Evolutionary conservation across 2,888 invertebrate species (phyloP).

Genomic region (Antheraea yamamai): DNA sequence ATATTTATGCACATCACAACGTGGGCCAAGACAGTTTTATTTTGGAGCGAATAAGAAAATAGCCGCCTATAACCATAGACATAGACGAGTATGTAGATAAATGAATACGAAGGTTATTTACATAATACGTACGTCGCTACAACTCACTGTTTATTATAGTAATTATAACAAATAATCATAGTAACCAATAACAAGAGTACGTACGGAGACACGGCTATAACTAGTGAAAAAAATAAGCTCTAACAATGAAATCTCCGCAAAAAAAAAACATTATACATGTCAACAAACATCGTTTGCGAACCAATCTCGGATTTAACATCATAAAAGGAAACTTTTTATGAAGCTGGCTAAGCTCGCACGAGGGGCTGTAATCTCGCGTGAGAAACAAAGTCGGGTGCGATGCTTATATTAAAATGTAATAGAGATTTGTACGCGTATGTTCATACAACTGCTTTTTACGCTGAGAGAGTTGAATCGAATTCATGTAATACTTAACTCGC

Average conservation of each 20-base stretch:
- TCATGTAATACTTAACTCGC: not conserved
- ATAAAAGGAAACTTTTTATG: slow-evolving; percentile 37
- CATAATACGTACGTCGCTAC: no score
- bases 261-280: not conserved
- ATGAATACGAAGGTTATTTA: no score
- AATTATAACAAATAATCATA: no score
- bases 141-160: no score
- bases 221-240: no score
- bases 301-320: slow-evolving; percentile 41
- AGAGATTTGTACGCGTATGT: slow-evolving; percentile 5
- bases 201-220: no score
- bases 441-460: not conserved
- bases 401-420: slow-evolving; percentile 12
- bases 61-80: no score
- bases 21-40: no score
- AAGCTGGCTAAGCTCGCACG: slow-evolving; percentile 25
- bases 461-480: not conserved
- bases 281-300: slow-evolving; percentile 29
- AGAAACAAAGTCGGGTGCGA: slow-evolving; percentile 23
- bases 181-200: no score
- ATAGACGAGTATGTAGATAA: no score
- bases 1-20: no score
- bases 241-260: not conserved
- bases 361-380: slow-evolving; percentile 34
- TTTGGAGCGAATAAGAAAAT: no score